Base-by-base conservation (phyloP, 1,140 invertebrate species). In the Scaptomyza graminum region DNA sequence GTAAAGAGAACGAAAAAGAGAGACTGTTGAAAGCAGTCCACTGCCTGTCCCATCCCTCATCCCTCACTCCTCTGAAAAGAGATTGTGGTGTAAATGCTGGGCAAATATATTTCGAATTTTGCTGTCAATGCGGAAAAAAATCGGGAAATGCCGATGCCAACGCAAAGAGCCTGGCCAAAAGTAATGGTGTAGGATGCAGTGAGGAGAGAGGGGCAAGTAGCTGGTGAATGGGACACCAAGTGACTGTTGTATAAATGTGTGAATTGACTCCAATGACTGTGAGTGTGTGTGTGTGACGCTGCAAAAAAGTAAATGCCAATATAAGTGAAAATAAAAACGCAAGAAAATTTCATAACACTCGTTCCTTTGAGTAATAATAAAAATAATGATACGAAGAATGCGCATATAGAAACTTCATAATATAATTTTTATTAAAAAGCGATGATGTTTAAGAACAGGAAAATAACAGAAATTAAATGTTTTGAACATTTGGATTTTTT, bases 31-130 rank as follows among this genome's bases (percentile, higher is more conserved):
- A 77, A 84, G 81, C 68, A 7, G 7, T 1, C 2, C 4, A 18
- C 16, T 15, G 18, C 18, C 4, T 22, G 18, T 22, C 18, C 18
- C 18, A 22, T 22, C 18, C 18, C 18, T 31, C 28, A 31, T 49
- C 16, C 7, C 12, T 34, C 15, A 8, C 39, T 37, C 1, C 46
- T 61, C 28, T 7, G 28, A 9, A 59, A 13, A 62, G 43, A 82
- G 79, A 68, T 68, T 84, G 76, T 84, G 80, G 80, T 83, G 71
- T 73, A 79, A 76, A 77, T 79, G 75, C 61, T 79, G 65, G 61
- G 51, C 74, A 88, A 76, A 88, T 87, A 87, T 87, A 87, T 87
- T 88, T 88, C 83, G 66, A 88, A 88, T 82, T 72, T 88, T 87
- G 82, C 82, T 87, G 82, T 87, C 82, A 87, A 88, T 87, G 82